Conservation (phyloP, 1,140 invertebrate species). For the Anthonomus grandis region DNA sequence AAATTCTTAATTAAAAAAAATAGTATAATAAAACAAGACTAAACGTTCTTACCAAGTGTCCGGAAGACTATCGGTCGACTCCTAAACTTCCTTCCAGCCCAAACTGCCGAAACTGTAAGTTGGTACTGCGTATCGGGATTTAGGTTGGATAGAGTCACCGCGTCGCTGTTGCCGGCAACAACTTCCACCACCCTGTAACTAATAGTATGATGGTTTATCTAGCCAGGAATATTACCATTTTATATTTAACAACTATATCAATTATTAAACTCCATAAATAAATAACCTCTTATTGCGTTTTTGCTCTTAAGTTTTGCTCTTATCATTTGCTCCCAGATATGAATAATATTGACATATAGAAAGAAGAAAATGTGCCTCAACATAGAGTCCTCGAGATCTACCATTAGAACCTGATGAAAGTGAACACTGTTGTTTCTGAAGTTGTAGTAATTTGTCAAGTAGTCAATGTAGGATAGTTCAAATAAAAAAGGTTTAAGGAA, state of each 20-base stretch:
- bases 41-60: slow-evolving; percentile 73
- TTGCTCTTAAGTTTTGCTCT: too few relatives aligned
- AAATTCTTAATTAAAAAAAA: background rate
- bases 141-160: slow-evolving; percentile 73
- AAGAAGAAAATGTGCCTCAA: too few relatives aligned
- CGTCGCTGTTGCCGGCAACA: slow-evolving; percentile 80
- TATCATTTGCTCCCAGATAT: too few relatives aligned
- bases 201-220: slow-evolving; percentile 50
- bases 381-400: too few relatives aligned
- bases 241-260: background rate
- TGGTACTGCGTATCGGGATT: slow-evolving; percentile 84
- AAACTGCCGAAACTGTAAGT: slow-evolving; percentile 75
- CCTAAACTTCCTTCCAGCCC: slow-evolving; percentile 71
- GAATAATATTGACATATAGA: too few relatives aligned
- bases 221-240: background rate
- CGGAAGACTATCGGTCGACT: slow-evolving; percentile 82
- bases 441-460: too few relatives aligned
- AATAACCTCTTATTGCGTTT: too few relatives aligned
- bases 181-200: slow-evolving; percentile 88
- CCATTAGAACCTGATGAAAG: too few relatives aligned
- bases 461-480: too few relatives aligned
- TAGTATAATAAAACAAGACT: slow-evolving; percentile 5
- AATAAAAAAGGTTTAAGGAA: too few relatives aligned
- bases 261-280: too few relatives aligned
- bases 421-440: too few relatives aligned